Conservation (phyloP, 1,140 invertebrate genomes). For the Luehdorfia chinensis region DNA sequence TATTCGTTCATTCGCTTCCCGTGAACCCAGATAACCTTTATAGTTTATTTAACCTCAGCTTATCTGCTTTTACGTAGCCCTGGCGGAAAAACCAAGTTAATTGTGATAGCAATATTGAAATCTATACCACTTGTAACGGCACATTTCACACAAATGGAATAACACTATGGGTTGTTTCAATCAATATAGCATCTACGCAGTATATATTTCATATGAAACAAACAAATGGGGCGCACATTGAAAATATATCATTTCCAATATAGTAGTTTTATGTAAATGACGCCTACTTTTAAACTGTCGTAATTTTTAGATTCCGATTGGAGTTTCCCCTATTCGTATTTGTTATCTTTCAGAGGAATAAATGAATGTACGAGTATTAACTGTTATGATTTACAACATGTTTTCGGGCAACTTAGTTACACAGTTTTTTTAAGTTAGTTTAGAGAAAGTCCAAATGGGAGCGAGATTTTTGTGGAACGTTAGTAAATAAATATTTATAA, state of each 20-base stretch:
- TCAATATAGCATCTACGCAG: constrained; percentile 16
- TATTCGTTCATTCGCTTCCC: no score
- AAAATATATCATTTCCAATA: constrained; percentile 65
- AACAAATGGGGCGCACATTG: constrained; percentile 51
- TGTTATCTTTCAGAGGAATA: constrained; percentile 61
- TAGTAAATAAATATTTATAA: no score
- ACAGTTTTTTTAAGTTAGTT: constrained; percentile 18
- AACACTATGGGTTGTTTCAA: background rate
- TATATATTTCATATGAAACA: constrained; percentile 38
- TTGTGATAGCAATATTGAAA: background rate
- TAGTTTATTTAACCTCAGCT: no score
- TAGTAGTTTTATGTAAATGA: constrained; percentile 74
- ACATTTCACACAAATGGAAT: constrained; percentile 7
- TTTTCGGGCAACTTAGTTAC: constrained; percentile 36
- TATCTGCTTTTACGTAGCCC: no score
- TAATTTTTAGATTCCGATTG: constrained; percentile 75
- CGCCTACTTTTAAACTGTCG: constrained; percentile 74
- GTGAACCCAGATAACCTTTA: no score
- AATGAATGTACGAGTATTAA: constrained; percentile 70
- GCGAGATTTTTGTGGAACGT: no score
- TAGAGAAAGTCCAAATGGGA: no score
- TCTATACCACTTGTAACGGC: background rate
- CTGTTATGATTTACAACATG: constrained; percentile 54
- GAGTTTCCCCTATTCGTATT: constrained; percentile 64
- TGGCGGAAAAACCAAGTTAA: constrained; percentile 2